Base-by-base conservation (phyloP, 1,140 invertebrate genomes). In the Phymastichus coffea region DNA sequence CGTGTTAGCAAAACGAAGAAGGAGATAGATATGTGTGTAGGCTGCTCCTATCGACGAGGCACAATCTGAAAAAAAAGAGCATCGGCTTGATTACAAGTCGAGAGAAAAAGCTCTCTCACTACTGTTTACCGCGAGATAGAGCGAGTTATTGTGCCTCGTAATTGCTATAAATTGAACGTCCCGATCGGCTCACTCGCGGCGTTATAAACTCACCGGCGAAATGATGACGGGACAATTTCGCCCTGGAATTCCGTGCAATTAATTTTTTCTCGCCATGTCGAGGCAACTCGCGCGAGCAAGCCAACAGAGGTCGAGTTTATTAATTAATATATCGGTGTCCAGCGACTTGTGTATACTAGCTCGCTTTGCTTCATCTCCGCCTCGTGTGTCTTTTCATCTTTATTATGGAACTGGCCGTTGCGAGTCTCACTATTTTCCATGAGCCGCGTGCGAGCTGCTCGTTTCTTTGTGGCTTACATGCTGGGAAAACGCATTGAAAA, bases 101-200 rank as follows among this genome's bases (percentile, higher is more conserved):
- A 4, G 33, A 4, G 20, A 33, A 15, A 70, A 64, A 57, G 37
- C n/a, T n/a, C 46, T 57, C 30, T 48, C 38, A 59, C 57, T 59
- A 59, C 57, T 48, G 57, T 52, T 52, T 25, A 15, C 40, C 38
- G 35, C 8, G 35, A 20, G 26, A n/a, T 26, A 20, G 46, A 8
- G 46, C 10, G 26, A 26, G 46, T 61, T 52, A 69, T 69, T 69
- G 62, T 69, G 67, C 67, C 63, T 69, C 61, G 66, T 69, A 69
- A 69, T 67, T 67, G 66, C 66, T 66, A 59, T 64, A 69, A 69
- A 69, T 69, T 66, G 63, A 69, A 67, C 65, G 61, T 44, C 28
- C 28, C 48, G 64, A 33, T 28, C 40, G 20, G 26, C 41, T 40
- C 38, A n/a, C 20, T 23, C 33, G 9, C 15, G 28, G 28, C 26